A percentile compares a stretch with the other conserved stretches of the same genome.
These are phyloP conservation scores for Podargus strigoides DNA, from an alignment of 2,797 vertebrate genomes.

Conservation along the genomic window DNA sequence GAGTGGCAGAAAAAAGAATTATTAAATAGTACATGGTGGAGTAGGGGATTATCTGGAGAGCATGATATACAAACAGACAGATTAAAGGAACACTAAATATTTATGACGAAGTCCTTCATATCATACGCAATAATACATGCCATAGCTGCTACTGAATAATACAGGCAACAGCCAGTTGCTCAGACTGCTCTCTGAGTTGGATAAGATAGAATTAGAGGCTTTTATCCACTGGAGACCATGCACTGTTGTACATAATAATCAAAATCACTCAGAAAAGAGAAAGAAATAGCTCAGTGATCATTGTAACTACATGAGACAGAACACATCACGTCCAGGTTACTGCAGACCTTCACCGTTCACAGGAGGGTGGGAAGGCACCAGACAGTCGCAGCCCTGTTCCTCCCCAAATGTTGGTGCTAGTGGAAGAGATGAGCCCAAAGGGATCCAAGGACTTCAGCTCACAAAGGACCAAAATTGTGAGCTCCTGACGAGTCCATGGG, in stretches of 20 bases:
- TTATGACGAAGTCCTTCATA: conserved; percentile 29
- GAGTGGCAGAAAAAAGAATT: conserved; percentile 6
- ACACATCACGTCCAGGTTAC: not conserved
- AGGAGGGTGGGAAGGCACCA: not conserved
- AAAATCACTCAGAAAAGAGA: conserved; percentile 45
- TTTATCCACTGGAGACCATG: conserved; percentile 20
- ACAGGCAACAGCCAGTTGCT: conserved; percentile 31
- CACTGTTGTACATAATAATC: conserved; percentile 49
- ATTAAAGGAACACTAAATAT: conserved; percentile 55
- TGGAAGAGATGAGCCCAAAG: not conserved
- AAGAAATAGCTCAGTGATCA: conserved; percentile 3
- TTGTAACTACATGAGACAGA: not conserved
- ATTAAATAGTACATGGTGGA: conserved; percentile 21
- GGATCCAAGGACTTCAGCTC: not conserved
- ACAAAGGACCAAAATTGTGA: not conserved
- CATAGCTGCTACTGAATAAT: conserved; percentile 42
- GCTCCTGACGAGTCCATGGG: not conserved
- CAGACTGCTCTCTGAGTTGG: conserved; percentile 55
- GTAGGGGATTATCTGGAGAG: conserved; percentile 43
- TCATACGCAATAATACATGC: not conserved
- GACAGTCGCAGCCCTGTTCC: not conserved
- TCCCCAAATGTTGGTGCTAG: not conserved
- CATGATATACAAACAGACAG: conserved; percentile 17
- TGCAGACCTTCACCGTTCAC: not conserved
- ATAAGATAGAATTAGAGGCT: conserved; percentile 63